Evolutionary conservation across 2,888 invertebrate species (phyloP), one percentile per base, ranked within the genome.

Genomic region (Dynastes hyllus): DNA sequence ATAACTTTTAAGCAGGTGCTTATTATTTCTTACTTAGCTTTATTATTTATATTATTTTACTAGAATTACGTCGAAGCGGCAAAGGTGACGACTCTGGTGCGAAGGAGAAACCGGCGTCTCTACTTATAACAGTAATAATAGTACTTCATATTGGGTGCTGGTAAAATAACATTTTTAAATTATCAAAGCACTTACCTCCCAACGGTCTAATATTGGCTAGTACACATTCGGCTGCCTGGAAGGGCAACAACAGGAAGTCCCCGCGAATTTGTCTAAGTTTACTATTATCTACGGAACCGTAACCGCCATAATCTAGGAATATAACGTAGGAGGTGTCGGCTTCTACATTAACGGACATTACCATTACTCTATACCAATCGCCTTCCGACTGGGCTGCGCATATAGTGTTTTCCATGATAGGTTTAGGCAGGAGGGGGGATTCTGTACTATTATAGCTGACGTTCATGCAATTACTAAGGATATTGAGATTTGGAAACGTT

Each of bases 291-390:
- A 98, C 92, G 79, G 92, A 92, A 86, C 94, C 93, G 89, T 95
- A 99, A 73, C 99, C 99, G 70, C 99, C 99, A 86, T 97, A 97
- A 90, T 99, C 99, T 73, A 99, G 94, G 88, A 97, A 94, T 89
- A 95, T 95, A 78, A 98, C 94, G 82, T 96, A 92, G 84, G 95
- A 95, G 61, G 93, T 92, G 84, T 94, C 92, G 66, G 92, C 93
- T 75, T 93, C 93, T 81, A 92, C 92, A 81, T 94, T 94, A 53
- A 93, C 91, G 4, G 87, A 85, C 69, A 89, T 81, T 75, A 97
- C 94, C 90, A 96, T 94, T 13, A 96, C 96, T 83, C 98, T 93
- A 90, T 95, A 97, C 99, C 99, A 99, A 84, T 94, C 94, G 83
- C 93, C 93, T 84, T 94, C 92, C 79, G 95, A 93, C 63, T 95